A percentile compares a stretch with the other conserved stretches of the same genome.
Evolutionary conservation across 2,113 vertebrate genomes (phyloP).

Genomic region (Aegypius monachus): DNA sequence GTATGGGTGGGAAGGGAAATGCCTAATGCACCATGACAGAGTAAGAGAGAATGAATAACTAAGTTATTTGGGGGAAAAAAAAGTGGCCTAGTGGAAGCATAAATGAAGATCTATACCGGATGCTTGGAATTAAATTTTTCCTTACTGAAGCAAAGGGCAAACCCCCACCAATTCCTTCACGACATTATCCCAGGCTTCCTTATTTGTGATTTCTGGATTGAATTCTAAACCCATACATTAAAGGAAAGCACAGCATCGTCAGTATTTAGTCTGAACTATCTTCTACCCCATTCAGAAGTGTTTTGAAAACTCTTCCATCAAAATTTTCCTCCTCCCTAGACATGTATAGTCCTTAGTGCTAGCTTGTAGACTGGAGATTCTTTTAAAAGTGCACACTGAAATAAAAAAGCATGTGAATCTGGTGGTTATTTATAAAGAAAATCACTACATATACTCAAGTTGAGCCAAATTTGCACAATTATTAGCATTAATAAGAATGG

Average conservation of each 20-base stretch:
- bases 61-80: background rate
- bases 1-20: background rate
- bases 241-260: background rate
- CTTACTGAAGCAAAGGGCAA: background rate
- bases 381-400: background rate
- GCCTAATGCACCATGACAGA: background rate
- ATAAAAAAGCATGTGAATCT: background rate
- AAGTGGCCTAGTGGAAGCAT: background rate
- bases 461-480: background rate
- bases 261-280: background rate
- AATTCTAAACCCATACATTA: background rate
- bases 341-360: accelerated
- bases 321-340: background rate
- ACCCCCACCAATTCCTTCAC: background rate
- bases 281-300: background rate
- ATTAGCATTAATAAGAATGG: background rate
- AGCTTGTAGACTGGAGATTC: background rate
- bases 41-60: background rate
- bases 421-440: background rate
- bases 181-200: background rate
- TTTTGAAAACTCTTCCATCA: background rate
- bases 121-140: background rate
- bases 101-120: background rate
- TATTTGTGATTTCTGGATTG: background rate
- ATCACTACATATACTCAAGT: background rate